Conservation (phyloP, 2,888 invertebrate species). For the Gortyna flavago region DNA sequence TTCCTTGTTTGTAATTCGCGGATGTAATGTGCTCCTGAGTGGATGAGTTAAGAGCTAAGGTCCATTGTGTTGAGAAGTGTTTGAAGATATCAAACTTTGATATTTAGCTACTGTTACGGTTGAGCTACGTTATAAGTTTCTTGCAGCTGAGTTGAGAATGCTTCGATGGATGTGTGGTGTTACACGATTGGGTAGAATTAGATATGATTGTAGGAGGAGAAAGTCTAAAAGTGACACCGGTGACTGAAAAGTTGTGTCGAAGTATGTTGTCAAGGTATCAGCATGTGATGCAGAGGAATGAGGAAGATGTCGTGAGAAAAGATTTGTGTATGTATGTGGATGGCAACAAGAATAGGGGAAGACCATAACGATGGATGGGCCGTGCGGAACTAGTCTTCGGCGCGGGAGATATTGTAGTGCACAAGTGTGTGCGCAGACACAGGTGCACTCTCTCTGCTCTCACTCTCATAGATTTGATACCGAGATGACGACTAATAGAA, state of each 20-base stretch:
- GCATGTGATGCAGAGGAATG: background rate
- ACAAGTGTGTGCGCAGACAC: background rate
- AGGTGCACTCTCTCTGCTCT: background rate
- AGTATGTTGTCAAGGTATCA: background rate
- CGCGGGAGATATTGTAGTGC: no score
- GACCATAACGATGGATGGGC: background rate
- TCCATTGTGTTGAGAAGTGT: slow-evolving; percentile 58
- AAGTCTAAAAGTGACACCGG: background rate
- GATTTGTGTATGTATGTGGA: background rate
- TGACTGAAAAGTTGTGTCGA: background rate
- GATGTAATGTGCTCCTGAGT: slow-evolving; percentile 64
- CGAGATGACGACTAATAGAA: background rate
- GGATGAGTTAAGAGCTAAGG: slow-evolving; percentile 52
- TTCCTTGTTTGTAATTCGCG: slow-evolving; percentile 62
- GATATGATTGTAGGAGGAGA: background rate
- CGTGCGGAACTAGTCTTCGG: no score
- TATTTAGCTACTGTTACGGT: background rate
- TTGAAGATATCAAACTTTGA: no score
- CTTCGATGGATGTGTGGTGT: background rate
- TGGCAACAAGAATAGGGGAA: background rate
- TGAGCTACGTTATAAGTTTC: background rate
- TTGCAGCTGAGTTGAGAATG: background rate
- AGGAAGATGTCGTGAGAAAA: background rate
- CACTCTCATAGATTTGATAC: background rate
- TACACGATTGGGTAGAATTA: background rate